These are phyloP conservation scores for Pongo abelii DNA, from an alignment of 2,113 vertebrate genomes.

Conservation along the genomic window DNA sequence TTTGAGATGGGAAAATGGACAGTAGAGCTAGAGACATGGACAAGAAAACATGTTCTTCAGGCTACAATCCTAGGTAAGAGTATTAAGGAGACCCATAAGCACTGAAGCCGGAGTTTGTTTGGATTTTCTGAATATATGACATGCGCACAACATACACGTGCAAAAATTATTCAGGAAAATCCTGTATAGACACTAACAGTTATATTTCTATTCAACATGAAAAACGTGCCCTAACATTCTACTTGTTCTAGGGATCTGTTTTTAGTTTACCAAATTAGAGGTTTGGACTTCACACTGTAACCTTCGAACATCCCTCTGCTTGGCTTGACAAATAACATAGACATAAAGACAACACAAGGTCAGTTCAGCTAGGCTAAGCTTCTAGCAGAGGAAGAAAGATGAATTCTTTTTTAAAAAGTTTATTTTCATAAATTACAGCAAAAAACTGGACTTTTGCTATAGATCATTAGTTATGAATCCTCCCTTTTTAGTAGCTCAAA, in stretches of 20 bases:
- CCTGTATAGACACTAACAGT: neutral
- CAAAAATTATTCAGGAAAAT: neutral
- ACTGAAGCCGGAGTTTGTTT: neutral
- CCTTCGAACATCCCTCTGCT: neutral
- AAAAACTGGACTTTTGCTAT: neutral
- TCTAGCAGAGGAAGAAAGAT: neutral
- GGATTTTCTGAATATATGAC: neutral
- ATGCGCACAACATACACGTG: neutral
- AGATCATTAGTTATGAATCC: neutral
- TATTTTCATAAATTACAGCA: neutral
- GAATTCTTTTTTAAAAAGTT: neutral
- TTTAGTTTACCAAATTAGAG: slow-evolving; percentile 54
- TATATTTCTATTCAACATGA: neutral
- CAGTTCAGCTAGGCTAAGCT: neutral
- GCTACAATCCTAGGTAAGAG: neutral
- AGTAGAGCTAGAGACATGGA: neutral
- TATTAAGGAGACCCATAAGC: neutral
- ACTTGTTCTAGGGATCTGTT: slow-evolving; percentile 10
- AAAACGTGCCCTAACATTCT: neutral
- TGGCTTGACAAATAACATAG: neutral
- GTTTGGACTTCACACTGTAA: neutral
- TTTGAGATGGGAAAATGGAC: neutral
- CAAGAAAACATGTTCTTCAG: neutral
- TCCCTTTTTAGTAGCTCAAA: neutral
- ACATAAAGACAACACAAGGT: neutral